Evolutionary conservation across 2,113 vertebrate genomes (phyloP).

Genomic region (Astur gentilis): DNA sequence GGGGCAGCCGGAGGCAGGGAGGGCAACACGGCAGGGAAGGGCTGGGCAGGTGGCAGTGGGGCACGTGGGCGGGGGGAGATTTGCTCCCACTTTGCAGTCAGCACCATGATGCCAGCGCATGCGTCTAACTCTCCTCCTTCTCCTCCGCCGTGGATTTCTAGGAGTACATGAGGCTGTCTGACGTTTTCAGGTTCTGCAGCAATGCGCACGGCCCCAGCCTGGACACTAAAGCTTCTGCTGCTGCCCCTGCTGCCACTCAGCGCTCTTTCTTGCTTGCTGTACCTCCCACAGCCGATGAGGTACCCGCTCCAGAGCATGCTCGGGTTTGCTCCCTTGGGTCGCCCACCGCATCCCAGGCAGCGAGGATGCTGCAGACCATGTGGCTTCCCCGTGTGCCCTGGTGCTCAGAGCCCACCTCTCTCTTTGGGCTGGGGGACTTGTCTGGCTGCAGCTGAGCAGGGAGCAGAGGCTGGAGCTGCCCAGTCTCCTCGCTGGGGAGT

Average conservation of each 20-base stretch:
- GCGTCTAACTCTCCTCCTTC: slow-evolving; percentile 28
- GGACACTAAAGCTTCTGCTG: slow-evolving; percentile 71
- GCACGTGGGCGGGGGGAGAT: not conserved
- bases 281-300: slow-evolving; percentile 74
- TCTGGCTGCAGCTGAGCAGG: not conserved
- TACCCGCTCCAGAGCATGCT: slow-evolving; percentile 64
- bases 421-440: not conserved
- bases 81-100: not conserved
- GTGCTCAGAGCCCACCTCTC: not conserved
- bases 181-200: slow-evolving; percentile 87
- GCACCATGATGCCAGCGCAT: not conserved
- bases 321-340: not conserved
- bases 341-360: accelerated
- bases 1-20: not conserved
- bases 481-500: not conserved
- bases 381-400: not conserved
- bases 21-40: not conserved
- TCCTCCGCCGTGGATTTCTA: slow-evolving; percentile 59
- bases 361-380: not conserved
- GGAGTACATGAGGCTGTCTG: slow-evolving; percentile 90
- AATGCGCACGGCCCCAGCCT: slow-evolving; percentile 57
- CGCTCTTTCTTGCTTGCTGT: slow-evolving; percentile 65
- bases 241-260: slow-evolving; percentile 39
- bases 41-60: not conserved
- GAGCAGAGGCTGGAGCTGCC: not conserved